Percentiles rank a stretch among this genome's conserved stretches.
phyloP scores from a whole-genome alignment of 2,888 invertebrate species.

The Amblyjoppa fuscipennis region DNA sequence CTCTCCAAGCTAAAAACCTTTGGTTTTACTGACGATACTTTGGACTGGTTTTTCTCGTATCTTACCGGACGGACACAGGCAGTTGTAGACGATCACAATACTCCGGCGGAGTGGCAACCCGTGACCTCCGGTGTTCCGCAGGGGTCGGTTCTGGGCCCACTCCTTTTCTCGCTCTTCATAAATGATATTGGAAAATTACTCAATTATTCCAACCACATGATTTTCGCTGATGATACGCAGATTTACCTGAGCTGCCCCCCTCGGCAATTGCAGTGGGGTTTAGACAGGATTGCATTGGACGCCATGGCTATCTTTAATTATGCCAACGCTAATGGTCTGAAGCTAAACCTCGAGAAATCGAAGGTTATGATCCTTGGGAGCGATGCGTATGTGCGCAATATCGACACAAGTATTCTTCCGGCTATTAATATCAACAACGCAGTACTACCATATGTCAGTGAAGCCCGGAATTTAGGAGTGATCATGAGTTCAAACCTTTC shows the following conservation, averaged over 20 bases:
- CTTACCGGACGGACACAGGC: not conserved
- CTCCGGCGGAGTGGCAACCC: not conserved
- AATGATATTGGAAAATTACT: not conserved
- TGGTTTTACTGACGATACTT: not conserved
- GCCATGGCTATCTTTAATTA: not conserved
- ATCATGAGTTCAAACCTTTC: not conserved
- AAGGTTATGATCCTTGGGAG: constrained; percentile 33
- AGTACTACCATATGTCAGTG: not conserved
- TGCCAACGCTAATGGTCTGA: not conserved
- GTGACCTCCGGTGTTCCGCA: not conserved
- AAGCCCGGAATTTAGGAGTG: constrained; percentile 6
- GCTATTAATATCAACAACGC: not conserved
- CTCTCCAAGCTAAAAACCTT: not conserved
- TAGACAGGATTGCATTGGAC: not conserved
- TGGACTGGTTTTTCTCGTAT: not conserved
- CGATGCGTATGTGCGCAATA: not conserved
- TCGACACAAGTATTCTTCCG: not conserved
- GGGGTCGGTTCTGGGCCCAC: constrained; percentile 3
- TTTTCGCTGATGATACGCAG: constrained; percentile 16
- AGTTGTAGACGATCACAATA: not conserved
- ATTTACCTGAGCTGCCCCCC: constrained; percentile 1
- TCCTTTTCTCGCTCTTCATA: constrained; percentile 6
- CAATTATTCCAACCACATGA: not conserved
- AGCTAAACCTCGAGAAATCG: not conserved
- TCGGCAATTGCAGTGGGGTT: not conserved